Percentiles rank a stretch among this genome's conserved stretches.
Evolutionary conservation across 2,888 invertebrate species (phyloP).

Genomic region (Octonoba sinensis): DNA sequence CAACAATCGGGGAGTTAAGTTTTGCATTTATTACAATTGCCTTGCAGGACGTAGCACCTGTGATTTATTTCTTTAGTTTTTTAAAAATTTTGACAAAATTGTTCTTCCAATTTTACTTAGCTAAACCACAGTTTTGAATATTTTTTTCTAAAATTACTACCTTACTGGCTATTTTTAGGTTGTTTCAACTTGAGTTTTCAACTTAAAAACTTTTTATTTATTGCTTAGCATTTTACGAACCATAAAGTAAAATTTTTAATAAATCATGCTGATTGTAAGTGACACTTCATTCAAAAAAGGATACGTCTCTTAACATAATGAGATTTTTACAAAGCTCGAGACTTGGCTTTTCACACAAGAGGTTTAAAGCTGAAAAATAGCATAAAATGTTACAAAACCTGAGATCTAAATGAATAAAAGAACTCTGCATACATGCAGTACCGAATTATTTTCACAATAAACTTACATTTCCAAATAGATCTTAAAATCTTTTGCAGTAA

Average conservation of each 20-base stretch:
- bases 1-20: no score
- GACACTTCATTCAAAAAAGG: conserved; percentile 51
- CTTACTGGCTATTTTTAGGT: no score
- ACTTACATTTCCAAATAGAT: conserved; percentile 75
- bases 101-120: no score
- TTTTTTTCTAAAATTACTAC: no score
- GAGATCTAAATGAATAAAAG: conserved; percentile 15
- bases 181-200: no score
- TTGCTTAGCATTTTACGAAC: no score
- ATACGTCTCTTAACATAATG: conserved; percentile 78
- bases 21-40: no score
- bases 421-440: not conserved
- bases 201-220: no score
- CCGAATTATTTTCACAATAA: not conserved
- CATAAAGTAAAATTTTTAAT: not conserved
- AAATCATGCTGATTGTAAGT: not conserved
- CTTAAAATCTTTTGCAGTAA: conserved; percentile 77
- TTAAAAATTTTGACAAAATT: no score
- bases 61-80: no score
- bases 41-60: no score
- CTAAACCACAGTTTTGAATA: no score
- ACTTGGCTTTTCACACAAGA: conserved; percentile 76
- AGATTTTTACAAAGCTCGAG: conserved; percentile 79
- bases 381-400: not conserved
- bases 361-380: conserved; percentile 57